Conservation (phyloP, 92 coral and sea anemone species). For the Nematostella vectensis region DNA sequence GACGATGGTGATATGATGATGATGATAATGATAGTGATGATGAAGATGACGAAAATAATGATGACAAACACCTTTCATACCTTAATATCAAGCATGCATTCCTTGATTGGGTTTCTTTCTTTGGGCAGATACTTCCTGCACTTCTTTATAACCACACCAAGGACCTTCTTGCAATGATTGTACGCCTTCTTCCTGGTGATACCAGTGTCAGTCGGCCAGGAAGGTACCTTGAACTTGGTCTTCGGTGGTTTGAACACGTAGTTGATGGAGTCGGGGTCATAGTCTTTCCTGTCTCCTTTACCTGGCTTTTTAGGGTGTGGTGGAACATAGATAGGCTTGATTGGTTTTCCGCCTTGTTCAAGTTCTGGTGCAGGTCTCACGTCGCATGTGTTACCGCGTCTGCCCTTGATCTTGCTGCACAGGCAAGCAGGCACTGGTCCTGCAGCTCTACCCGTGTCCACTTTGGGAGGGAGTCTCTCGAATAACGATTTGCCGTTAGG, state of each 20-base stretch:
- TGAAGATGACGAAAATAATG: too few species aligned
- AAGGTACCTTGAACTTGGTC: constrained; percentile 19
- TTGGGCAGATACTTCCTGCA: constrained; percentile 39
- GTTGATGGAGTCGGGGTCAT: constrained; percentile 59
- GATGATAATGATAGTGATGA: too few species aligned
- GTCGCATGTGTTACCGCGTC: constrained; percentile 67
- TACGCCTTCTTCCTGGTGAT: constrained; percentile 45
- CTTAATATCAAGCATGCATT: constrained; percentile 67
- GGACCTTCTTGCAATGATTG: constrained; percentile 35
- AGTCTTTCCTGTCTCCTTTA: constrained; percentile 45
- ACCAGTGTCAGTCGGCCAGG: constrained; percentile 61
- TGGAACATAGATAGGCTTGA: constrained; percentile 55
- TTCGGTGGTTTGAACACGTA: constrained; percentile 63
- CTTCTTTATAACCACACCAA: constrained; percentile 24
- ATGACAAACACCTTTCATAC: constrained; percentile 12
- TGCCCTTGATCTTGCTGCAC: constrained; percentile 55
- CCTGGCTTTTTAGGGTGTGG: constrained; percentile 57
- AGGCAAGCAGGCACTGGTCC: constrained; percentile 49
- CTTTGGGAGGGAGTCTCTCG: constrained; percentile 56
- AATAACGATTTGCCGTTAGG: constrained; percentile 60
- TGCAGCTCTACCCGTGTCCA: constrained; percentile 13
- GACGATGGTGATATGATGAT: too few species aligned
- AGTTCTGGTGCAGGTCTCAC: constrained; percentile 62
- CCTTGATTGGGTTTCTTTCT: constrained; percentile 24
- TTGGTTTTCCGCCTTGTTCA: constrained; percentile 52